Evolutionary conservation across 2,888 invertebrate genomes (phyloP), one percentile per base, ranked within the genome.

Genomic region (Sipha maydis): DNA sequence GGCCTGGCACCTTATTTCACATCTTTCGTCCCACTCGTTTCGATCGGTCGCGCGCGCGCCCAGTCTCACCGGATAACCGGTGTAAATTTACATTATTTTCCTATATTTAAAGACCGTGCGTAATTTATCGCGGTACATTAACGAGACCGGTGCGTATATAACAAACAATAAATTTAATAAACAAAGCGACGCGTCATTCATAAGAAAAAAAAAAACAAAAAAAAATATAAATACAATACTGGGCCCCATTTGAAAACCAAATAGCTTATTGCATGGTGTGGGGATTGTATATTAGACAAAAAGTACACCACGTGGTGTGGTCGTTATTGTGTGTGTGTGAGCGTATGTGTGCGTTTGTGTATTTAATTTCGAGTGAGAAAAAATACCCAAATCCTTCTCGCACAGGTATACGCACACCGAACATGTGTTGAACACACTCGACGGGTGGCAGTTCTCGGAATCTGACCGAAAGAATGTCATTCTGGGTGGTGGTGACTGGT

Each of bases 381-480:
- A 88, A 85, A 73, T 73, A 85, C 86, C 86, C 86, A 76, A 88
- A 88, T 88, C 82, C 17, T 80, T 61, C 82, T 41, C 61, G 75
- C 75, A 31, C 86, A 88, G 80, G 88, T 80, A 80, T 56, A 85
- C 31, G 61, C 78, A 83, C 73, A 41, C 31, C 88, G 48, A 88
- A 88, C 88, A 88, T 88, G 88, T 88, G 88, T 88, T 88, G 88
- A 88, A 88, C 88, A 88, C 88, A 82, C 88, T 88, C 88, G 67
- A 88, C 88, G 88, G 88, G 88, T 88, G 88, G 88, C 82, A 82
- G 88, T 88, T 88, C 88, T 88, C 75, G 82, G 88, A 88, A 88
- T 88, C 88, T 82, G 88, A 88, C 82, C 88, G 88, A 88, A 88
- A 88, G 88, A 88, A 88, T 88, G 88, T 88, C 88, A 88, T 88